Percentiles rank a stretch among this genome's conserved stretches.
phyloP scores from a whole-genome alignment of 2,797 vertebrate genomes.

The Gymnothorax javanicus region DNA sequence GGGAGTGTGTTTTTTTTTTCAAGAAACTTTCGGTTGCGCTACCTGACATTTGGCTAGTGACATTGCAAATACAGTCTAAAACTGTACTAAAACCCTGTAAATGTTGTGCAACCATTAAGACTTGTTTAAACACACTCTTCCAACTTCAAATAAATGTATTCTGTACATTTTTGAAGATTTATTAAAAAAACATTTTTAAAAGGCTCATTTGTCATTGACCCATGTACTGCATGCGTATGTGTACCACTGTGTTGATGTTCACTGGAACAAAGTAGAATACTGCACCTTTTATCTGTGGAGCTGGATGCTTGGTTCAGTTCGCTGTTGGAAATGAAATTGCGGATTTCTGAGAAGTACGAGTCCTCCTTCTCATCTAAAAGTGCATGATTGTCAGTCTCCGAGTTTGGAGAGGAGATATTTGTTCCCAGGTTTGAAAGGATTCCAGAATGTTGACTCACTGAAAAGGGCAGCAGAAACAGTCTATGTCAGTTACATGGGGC shows the following conservation, averaged over 20 bases:
- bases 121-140: no score
- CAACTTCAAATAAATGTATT: no score
- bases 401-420: slow-evolving; percentile 93
- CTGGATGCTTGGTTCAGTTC: slow-evolving; percentile 90
- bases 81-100: no score
- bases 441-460: slow-evolving; percentile 92
- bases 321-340: slow-evolving; percentile 98
- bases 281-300: slow-evolving; percentile 90
- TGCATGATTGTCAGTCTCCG: slow-evolving; percentile 98
- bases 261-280: background rate
- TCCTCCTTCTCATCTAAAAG: slow-evolving; percentile 99
- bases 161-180: no score
- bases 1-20: no score
- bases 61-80: no score
- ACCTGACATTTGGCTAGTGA: no score
- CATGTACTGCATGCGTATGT: slow-evolving; percentile 6
- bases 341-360: slow-evolving; percentile 98
- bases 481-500: background rate
- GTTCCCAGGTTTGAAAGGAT: slow-evolving; percentile 94
- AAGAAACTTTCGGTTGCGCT: no score
- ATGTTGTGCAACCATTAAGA: no score
- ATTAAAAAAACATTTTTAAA: no score
- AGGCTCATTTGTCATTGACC: no score
- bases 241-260: slow-evolving; percentile 26
- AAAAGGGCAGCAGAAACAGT: background rate